Conservation (phyloP, 2,888 invertebrate species). For the Labia minor region DNA sequence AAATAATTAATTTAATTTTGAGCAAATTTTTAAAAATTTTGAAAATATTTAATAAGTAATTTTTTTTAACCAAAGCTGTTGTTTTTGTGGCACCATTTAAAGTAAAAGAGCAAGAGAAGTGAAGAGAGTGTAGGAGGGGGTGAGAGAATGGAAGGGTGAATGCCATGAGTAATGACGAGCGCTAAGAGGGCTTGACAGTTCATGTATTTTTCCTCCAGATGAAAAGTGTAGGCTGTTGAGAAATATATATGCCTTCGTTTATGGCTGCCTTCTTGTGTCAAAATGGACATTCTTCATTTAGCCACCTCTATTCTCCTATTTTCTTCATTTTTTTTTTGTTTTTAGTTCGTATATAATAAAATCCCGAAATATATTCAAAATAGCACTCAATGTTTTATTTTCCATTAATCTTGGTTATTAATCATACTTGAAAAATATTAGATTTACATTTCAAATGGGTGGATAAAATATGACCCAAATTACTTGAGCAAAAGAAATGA, state of each 20-base stretch:
- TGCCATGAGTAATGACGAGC: background rate
- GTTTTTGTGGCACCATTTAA: background rate
- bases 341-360: background rate
- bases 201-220: conserved; percentile 1
- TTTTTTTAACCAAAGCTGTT: too few species aligned
- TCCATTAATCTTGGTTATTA: too few species aligned
- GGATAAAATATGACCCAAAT: too few species aligned
- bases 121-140: background rate
- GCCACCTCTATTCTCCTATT: background rate
- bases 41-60: too few species aligned
- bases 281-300: conserved; percentile 13
- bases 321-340: background rate
- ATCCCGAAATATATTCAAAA: background rate
- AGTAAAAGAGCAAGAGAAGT: too few species aligned
- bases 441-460: too few species aligned
- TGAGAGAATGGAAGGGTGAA: background rate
- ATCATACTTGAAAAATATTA: too few species aligned
- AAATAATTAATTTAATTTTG: too few species aligned
- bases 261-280: conserved; percentile 13
- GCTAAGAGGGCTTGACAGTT: conserved; percentile 1
- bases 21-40: too few species aligned
- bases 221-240: background rate
- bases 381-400: too few species aligned
- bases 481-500: too few species aligned
- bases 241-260: conserved; percentile 1